These are phyloP conservation scores for Xenentodon cancila DNA, from an alignment of 2,797 vertebrate species.

Conservation along the genomic window DNA sequence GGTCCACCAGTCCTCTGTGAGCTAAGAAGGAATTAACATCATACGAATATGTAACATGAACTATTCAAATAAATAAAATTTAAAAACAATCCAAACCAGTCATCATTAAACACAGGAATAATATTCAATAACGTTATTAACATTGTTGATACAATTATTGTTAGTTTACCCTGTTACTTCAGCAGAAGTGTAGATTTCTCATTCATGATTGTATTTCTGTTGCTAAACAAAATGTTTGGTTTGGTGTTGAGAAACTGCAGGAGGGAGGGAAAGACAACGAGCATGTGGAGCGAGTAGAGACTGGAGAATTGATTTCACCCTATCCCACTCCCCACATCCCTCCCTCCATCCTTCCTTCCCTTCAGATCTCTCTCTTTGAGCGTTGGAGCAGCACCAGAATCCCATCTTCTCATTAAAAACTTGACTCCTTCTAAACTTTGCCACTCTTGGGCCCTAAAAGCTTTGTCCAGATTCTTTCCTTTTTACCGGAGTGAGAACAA, in stretches of 20 bases:
- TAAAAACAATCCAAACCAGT: conserved; percentile 82
- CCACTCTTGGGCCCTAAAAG: conserved; percentile 49
- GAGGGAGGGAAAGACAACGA: conserved; percentile 71
- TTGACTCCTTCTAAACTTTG: conserved; percentile 45
- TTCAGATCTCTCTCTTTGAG: conserved; percentile 54
- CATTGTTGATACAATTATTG: conserved; percentile 85
- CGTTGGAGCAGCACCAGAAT: conserved; percentile 69
- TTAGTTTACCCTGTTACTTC: conserved; percentile 87
- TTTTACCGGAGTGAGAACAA: conserved; percentile 49
- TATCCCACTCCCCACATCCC: conserved; percentile 55
- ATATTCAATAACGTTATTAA: conserved; percentile 85
- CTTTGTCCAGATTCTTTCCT: conserved; percentile 53
- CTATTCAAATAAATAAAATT: conserved; percentile 75
- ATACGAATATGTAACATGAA: conserved; percentile 84
- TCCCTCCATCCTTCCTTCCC: conserved; percentile 37
- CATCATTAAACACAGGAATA: conserved; percentile 83
- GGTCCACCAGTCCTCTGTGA: conserved; percentile 72
- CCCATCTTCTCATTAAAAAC: conserved; percentile 62
- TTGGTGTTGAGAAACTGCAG: conserved; percentile 74
- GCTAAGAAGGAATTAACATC: conserved; percentile 82
- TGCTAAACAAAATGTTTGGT: conserved; percentile 76
- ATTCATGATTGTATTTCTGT: conserved; percentile 82
- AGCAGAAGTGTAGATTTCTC: conserved; percentile 79
- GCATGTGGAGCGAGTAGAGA: conserved; percentile 72
- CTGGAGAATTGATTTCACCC: conserved; percentile 65